Percentiles rank a stretch among this genome's conserved stretches.
These are phyloP conservation scores for Hypercompe scribonia DNA, from an alignment of 2,888 invertebrate species.

Conservation along the genomic window DNA sequence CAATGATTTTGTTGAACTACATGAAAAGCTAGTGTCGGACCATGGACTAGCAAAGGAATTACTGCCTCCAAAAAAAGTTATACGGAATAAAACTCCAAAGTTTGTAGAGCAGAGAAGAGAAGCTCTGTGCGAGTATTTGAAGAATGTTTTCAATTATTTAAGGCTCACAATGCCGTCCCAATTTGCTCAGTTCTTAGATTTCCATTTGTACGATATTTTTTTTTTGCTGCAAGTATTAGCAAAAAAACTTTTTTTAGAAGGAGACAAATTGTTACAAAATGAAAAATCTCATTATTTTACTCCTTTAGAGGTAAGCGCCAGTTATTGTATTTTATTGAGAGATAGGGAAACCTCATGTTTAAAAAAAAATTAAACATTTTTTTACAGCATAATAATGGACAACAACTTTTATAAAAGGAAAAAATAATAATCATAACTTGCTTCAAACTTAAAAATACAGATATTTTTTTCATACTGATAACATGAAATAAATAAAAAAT, in stretches of 20 bases:
- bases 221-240: slow-evolving; percentile 95
- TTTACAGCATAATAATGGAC: no score
- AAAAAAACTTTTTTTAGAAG: slow-evolving; percentile 91
- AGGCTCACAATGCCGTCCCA: slow-evolving; percentile 92
- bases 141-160: slow-evolving; percentile 91
- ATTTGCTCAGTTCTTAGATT: slow-evolving; percentile 94
- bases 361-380: not conserved
- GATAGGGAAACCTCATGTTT: not conserved
- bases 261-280: slow-evolving; percentile 89
- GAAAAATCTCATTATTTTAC: slow-evolving; percentile 89
- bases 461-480: no score
- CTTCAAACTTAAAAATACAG: no score
- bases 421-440: not conserved
- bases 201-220: slow-evolving; percentile 96
- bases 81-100: slow-evolving; percentile 95
- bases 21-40: slow-evolving; percentile 92
- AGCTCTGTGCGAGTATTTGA: slow-evolving; percentile 93
- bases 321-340: not conserved
- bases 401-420: not conserved
- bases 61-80: slow-evolving; percentile 96
- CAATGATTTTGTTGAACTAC: slow-evolving; percentile 95
- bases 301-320: slow-evolving; percentile 89
- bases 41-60: slow-evolving; percentile 94
- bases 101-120: slow-evolving; percentile 94
- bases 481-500: no score